These are phyloP conservation scores for Zapus hudsonius DNA, from an alignment of 2,113 vertebrate genomes.

Conservation along the genomic window DNA sequence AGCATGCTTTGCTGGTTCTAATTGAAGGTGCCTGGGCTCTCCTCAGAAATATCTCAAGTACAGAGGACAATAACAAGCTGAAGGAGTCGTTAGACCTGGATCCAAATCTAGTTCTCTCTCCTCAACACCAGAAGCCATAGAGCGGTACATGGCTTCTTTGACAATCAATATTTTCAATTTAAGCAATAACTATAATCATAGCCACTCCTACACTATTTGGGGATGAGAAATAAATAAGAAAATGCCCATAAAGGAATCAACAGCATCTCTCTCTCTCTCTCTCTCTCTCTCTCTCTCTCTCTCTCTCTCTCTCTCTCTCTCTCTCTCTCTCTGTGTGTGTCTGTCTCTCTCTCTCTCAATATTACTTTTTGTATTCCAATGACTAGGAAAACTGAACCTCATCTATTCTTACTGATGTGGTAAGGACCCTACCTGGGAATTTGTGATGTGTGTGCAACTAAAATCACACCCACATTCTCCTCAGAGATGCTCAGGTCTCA, in stretches of 20 bases:
- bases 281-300: no score
- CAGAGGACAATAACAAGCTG: background rate
- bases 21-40: background rate
- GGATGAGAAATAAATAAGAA: constrained; percentile 22
- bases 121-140: background rate
- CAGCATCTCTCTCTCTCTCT: no score
- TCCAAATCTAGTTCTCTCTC: background rate
- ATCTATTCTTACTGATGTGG: background rate
- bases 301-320: no score
- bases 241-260: background rate
- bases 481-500: background rate
- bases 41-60: background rate
- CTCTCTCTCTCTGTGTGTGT: no score
- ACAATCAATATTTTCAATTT: background rate
- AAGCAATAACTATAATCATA: background rate
- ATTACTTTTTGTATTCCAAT: background rate
- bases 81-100: background rate
- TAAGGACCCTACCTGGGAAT: background rate
- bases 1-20: background rate
- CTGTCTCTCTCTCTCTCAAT: no score
- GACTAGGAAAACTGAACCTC: background rate
- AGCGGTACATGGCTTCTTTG: background rate
- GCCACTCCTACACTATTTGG: background rate
- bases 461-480: background rate
- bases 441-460: background rate